Evolutionary conservation across 37 sponge, comb jelly and placozoan species (phyloP), one percentile per base, ranked within the genome.

Genomic region (Ephydatia muelleri): DNA sequence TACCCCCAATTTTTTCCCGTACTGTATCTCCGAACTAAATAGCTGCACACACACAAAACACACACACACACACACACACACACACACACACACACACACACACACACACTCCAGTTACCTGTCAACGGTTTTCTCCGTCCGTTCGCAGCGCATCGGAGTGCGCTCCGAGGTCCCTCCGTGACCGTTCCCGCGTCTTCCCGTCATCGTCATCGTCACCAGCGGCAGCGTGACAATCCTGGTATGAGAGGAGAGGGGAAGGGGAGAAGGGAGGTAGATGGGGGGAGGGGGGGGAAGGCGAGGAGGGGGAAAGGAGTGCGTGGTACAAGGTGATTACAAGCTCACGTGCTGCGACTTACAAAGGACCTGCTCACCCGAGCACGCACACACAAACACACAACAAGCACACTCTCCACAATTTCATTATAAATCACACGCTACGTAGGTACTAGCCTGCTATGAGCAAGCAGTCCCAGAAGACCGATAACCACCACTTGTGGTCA

Each of bases 131-230:
- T 22, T 97, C 97, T 37, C 91, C 97, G 57, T 99, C 99, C 31
- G 99, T 99, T 71, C 91, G 88, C 5, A 94, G 89, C 0, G 84
- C 97, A 26, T 97, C 97, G 33, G 92, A 76, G 73, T 91, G 90
- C 26, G 93, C 92, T 66, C 99, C 99, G 64, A 99, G 72, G 76
- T 99, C 99, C 14, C 21, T 88, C 94, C 16, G 95, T 96, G 23
- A 77, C 99, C 30, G 92, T 90, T 2, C 92, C 88, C 19, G 81
- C 49, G 23, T 78, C 83, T 27, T 67, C 75, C 2, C 19, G n/a
- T 87, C 94, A 12, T 86, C 93, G 25, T 85, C 91, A 3, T 89
- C 91, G 19, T 84, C 97, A 32, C 88, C 83, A 25, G 93, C 81
- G 73, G 94, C 74, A 26, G 89, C 88, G 28, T 22, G 9, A n/a